Percentiles rank a stretch among this genome's conserved stretches.
These are phyloP conservation scores for Plectropomus leopardus DNA, from an alignment of 2,113 vertebrate genomes.

Conservation along the genomic window DNA sequence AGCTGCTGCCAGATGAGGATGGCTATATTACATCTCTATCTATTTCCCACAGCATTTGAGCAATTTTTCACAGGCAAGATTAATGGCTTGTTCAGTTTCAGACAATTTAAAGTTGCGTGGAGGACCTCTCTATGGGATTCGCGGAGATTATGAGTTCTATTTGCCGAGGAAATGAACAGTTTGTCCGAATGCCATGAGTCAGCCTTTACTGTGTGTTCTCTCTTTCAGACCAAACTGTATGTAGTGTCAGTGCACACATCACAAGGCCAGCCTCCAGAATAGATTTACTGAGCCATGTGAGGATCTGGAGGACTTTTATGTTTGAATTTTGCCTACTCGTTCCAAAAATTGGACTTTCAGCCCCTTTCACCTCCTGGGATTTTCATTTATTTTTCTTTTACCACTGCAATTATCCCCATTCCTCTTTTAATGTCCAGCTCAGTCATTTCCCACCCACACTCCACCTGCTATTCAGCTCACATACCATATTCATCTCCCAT, in stretches of 20 bases:
- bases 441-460: conserved; percentile 23
- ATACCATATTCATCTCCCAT: conserved; percentile 41
- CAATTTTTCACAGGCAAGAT: conserved; percentile 73
- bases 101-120: conserved; percentile 59
- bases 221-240: conserved; percentile 13
- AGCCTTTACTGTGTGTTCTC: conserved; percentile 27
- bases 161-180: conserved; percentile 61
- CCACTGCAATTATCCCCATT: not conserved
- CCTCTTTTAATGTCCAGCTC: not conserved
- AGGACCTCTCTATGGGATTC: conserved; percentile 57
- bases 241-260: conserved; percentile 19
- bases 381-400: conserved; percentile 1
- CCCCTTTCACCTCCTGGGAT: not conserved
- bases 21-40: conserved; percentile 69
- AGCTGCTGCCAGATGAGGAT: conserved; percentile 61
- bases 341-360: conserved; percentile 1
- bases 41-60: conserved; percentile 73
- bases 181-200: conserved; percentile 58
- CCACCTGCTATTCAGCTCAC: conserved; percentile 10
- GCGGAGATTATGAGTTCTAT: conserved; percentile 60
- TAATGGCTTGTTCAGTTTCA: conserved; percentile 66
- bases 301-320: not conserved
- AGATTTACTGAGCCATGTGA: conserved; percentile 18
- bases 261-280: conserved; percentile 8
- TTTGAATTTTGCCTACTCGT: conserved; percentile 3